Conservation (phyloP, 1,140 invertebrate genomes). For the Helicoverpa armigera region DNA sequence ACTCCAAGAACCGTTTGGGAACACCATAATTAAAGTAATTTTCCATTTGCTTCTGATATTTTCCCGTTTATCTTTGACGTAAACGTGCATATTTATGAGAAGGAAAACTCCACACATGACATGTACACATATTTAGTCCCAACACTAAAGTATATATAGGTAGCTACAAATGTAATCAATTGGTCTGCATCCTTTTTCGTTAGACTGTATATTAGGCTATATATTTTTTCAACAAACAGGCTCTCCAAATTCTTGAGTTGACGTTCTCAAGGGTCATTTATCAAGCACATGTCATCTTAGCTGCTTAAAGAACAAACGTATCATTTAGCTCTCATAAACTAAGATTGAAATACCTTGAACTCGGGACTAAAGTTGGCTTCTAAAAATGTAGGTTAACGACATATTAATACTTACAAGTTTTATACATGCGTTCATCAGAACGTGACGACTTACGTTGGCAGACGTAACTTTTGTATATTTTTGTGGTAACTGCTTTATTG, state of each 20-base stretch:
- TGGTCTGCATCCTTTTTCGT: no score
- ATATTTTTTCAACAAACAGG: no score
- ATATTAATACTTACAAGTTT: constrained; percentile 44
- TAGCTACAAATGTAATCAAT: no score
- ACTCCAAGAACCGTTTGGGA: no score
- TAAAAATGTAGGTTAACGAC: constrained; percentile 44
- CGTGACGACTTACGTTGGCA: constrained; percentile 17
- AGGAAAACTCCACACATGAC: no score
- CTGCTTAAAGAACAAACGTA: constrained; percentile 15
- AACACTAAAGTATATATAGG: no score
- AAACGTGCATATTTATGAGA: no score
- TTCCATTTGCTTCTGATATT: no score
- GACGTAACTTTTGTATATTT: constrained; percentile 27
- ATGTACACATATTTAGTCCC: no score
- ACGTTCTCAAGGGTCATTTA: background rate
- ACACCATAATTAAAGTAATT: no score
- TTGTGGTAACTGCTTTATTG: constrained; percentile 21
- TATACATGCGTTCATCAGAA: constrained; percentile 17
- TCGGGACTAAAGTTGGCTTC: background rate
- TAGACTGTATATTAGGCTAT: no score
- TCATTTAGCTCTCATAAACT: constrained; percentile 27
- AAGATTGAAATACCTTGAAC: constrained; percentile 39
- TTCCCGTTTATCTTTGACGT: no score
- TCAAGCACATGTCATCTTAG: constrained; percentile 1
- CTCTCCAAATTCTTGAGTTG: background rate